Evolutionary conservation across 2,113 vertebrate genomes (phyloP).

Genomic region (Microcebus tavaratra): DNA sequence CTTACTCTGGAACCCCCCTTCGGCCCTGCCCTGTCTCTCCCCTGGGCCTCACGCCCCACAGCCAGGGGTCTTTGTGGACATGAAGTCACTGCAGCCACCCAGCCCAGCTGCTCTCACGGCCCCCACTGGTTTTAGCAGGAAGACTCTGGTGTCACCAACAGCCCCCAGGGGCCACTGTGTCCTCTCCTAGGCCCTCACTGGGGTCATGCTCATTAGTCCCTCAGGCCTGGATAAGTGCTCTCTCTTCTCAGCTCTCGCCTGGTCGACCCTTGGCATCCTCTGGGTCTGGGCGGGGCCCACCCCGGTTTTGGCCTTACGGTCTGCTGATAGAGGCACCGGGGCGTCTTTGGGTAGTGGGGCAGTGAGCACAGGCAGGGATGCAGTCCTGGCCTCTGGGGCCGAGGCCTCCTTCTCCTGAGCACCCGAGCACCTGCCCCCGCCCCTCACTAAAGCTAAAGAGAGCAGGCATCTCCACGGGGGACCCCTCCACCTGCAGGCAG

Average conservation of each 20-base stretch:
- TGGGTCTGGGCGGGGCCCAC: neutral
- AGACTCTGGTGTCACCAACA: neutral
- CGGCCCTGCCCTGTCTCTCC: neutral
- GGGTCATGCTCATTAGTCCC: neutral
- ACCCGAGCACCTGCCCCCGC: neutral
- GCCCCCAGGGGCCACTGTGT: too few relatives aligned
- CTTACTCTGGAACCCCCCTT: neutral
- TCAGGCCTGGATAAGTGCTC: neutral
- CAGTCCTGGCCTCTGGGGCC: neutral
- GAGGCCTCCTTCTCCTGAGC: neutral
- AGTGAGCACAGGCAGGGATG: neutral
- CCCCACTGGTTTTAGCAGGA: neutral
- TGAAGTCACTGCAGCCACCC: neutral
- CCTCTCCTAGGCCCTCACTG: neutral
- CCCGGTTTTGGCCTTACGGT: neutral
- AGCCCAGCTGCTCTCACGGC: neutral
- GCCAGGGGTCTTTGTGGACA: neutral
- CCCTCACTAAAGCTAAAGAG: neutral
- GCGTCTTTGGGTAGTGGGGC: neutral
- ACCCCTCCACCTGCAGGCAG: neutral
- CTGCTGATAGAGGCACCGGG: neutral
- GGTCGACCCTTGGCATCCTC: neutral
- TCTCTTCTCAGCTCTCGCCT: neutral
- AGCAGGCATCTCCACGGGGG: accelerated
- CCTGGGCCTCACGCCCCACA: neutral